Evolutionary conservation across 1,140 invertebrate species (phyloP).

Genomic region (Pinna nobilis): DNA sequence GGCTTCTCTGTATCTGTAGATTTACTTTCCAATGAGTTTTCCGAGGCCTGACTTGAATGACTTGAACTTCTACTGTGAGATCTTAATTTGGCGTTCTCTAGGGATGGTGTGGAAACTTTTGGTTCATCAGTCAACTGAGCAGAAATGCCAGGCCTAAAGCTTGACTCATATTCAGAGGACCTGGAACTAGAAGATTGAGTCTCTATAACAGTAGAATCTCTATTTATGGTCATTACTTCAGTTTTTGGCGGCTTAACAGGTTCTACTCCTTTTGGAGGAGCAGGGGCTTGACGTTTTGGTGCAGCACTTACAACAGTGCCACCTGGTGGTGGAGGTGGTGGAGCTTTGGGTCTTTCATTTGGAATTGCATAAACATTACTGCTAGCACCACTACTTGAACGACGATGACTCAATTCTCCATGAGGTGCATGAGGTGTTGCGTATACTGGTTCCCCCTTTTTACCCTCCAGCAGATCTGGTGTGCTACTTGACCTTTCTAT

Average conservation of each 20-base stretch:
- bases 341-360: conserved; percentile 43
- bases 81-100: conserved; percentile 50
- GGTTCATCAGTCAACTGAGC: conserved; percentile 62
- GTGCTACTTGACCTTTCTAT: conserved; percentile 67
- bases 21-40: conserved; percentile 24
- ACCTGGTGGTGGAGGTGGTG: conserved; percentile 37
- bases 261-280: conserved; percentile 44
- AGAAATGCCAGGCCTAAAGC: conserved; percentile 68
- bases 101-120: conserved; percentile 36
- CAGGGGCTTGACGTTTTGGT: conserved; percentile 57
- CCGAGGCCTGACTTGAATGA: conserved; percentile 29
- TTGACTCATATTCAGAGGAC: conserved; percentile 68
- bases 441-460: conserved; percentile 47
- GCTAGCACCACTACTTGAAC: conserved; percentile 20
- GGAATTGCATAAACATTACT: conserved; percentile 33
- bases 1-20: conserved; percentile 43
- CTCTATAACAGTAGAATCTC: conserved; percentile 56
- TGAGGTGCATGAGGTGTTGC: conserved; percentile 45
- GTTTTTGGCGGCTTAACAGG: conserved; percentile 34
- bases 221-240: conserved; percentile 65
- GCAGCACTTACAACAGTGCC: conserved; percentile 8
- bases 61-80: conserved; percentile 53
- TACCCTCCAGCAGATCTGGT: conserved; percentile 57
- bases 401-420: conserved; percentile 4
- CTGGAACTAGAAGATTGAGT: conserved; percentile 28